These are phyloP conservation scores for Cheirogaleus major DNA, from an alignment of 2,797 vertebrate species.

Conservation along the genomic window DNA sequence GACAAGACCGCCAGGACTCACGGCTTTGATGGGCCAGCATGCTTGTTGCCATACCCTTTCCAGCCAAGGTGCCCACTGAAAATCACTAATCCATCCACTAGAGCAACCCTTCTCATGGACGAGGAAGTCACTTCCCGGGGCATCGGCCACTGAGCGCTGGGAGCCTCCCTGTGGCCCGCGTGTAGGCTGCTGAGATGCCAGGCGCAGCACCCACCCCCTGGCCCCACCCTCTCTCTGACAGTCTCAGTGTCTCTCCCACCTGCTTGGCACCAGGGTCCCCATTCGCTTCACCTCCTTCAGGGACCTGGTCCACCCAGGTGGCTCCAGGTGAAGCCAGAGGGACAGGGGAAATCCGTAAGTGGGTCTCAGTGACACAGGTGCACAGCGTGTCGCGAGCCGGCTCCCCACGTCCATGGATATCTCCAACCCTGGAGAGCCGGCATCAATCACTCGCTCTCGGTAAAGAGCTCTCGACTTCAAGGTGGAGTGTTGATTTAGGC, in stretches of 20 bases:
- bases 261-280: not conserved
- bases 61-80: rapidly evolving
- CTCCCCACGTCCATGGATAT: rapidly evolving
- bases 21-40: rapidly evolving
- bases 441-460: rapidly evolving
- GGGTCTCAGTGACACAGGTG: rapidly evolving
- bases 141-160: rapidly evolving
- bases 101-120: rapidly evolving
- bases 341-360: rapidly evolving
- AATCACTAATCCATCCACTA: too few species aligned
- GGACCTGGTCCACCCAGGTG: not conserved
- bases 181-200: rapidly evolving
- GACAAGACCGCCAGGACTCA: rapidly evolving
- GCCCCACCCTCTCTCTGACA: not conserved
- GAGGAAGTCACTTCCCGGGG: rapidly evolving
- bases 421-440: not conserved
- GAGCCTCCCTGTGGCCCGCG: rapidly evolving
- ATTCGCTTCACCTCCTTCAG: not conserved
- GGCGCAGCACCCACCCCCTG: rapidly evolving
- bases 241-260: not conserved
- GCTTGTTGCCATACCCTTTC: rapidly evolving
- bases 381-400: rapidly evolving
- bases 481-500: not conserved
- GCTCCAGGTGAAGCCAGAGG: not conserved
- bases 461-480: not conserved